Evolutionary conservation across 2,888 invertebrate species (phyloP).

Genomic region (Brassicogethes aeneus): DNA sequence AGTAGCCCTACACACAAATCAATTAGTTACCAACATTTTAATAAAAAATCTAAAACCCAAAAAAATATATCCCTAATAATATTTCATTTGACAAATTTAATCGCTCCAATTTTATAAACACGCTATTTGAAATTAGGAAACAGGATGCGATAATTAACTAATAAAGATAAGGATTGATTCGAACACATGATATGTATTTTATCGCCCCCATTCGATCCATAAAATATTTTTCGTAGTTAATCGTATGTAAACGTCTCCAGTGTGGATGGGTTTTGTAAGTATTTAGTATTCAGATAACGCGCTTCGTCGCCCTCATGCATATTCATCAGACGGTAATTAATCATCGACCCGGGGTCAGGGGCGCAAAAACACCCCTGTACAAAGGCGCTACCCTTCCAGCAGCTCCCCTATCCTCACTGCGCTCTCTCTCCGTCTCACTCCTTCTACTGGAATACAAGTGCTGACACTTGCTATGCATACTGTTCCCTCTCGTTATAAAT

Average conservation of each 20-base stretch:
- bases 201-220: conserved; percentile 11
- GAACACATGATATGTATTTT: neutral
- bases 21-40: too few relatives aligned
- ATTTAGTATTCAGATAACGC: conserved; percentile 36
- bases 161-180: neutral
- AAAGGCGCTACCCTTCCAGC: neutral
- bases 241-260: conserved; percentile 23
- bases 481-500: neutral
- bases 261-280: conserved; percentile 29
- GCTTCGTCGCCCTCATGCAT: conserved; percentile 35
- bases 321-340: conserved; percentile 39
- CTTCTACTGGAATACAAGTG: conserved; percentile 1
- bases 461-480: neutral
- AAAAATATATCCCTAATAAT: too few relatives aligned
- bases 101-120: too few relatives aligned
- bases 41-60: too few relatives aligned
- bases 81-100: too few relatives aligned
- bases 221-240: conserved; percentile 18
- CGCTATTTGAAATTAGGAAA: too few relatives aligned
- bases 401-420: too few relatives aligned
- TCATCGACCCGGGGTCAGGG: conserved; percentile 31
- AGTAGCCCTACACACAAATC: too few relatives aligned
- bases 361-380: conserved; percentile 4
- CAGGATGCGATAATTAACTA: neutral
- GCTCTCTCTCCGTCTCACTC: neutral